Conservation (phyloP, 2,888 invertebrate genomes). For the Thymelicus sylvestris region DNA sequence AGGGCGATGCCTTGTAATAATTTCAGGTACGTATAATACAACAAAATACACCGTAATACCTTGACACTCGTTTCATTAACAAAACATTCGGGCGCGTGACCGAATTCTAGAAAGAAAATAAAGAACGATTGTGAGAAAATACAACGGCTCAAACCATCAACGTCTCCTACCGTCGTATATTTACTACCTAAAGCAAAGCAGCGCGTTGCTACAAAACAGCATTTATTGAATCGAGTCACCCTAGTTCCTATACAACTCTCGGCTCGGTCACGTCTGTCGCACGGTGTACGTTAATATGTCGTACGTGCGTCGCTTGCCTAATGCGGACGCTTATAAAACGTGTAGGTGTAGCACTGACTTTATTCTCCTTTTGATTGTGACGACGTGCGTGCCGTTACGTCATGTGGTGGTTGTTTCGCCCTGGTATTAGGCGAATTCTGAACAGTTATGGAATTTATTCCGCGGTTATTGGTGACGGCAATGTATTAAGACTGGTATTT, state of each 20-base stretch:
- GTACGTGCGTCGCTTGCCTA: slow-evolving; percentile 71
- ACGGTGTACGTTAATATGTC: slow-evolving; percentile 76
- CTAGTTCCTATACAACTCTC: slow-evolving; percentile 44
- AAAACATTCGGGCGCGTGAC: not conserved
- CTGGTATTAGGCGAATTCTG: slow-evolving; percentile 16
- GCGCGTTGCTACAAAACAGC: slow-evolving; percentile 46
- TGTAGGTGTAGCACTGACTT: slow-evolving; percentile 59
- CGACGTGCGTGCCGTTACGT: slow-evolving; percentile 65
- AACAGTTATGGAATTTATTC: slow-evolving; percentile 2
- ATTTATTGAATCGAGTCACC: slow-evolving; percentile 65
- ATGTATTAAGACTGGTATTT: not conserved
- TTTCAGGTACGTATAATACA: no score
- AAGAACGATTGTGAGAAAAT: slow-evolving; percentile 11
- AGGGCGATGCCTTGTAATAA: no score
- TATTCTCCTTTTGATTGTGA: slow-evolving; percentile 75
- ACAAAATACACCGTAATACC: no score
- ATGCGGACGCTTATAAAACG: slow-evolving; percentile 52
- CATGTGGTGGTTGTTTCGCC: slow-evolving; percentile 42
- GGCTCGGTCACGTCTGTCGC: slow-evolving; percentile 67
- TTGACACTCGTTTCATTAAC: not conserved
- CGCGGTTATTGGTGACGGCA: not conserved
- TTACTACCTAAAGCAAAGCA: slow-evolving; percentile 30
- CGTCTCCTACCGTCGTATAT: slow-evolving; percentile 26
- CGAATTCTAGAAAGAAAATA: not conserved
- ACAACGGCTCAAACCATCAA: slow-evolving; percentile 25